Base-by-base conservation (phyloP, 2,113 vertebrate species). In the Oryzias curvinotus region DNA sequence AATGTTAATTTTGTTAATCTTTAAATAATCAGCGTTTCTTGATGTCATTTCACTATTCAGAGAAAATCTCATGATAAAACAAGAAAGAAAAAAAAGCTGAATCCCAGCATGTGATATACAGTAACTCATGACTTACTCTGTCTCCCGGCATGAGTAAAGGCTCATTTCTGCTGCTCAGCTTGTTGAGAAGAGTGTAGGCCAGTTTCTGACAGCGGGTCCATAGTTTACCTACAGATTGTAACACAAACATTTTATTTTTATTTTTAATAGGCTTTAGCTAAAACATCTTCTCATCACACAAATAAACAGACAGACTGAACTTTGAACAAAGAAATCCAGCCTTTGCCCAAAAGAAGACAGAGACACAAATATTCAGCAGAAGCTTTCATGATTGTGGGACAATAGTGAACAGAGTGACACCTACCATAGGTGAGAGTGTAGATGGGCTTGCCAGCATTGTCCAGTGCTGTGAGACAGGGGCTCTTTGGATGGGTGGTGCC, bases 201-300 rank as follows among this genome's bases (percentile, higher is more conserved):
- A 98, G 89, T 80, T 98, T 98, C 88, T 96, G 91, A 87, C 97
- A 95, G 75, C 95, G 94, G 56, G 93, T 98, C 97, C 97, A 98
- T 25, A 98, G 91, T 84, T 98, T 98, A 64, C 96, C 96, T 98
- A 47, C 18, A 68, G 15, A 50, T 45, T 41, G 52, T 18, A 57
- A 75, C 6, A 60, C 17, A 57, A 6, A 70, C 7, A 5, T 19
- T 57, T 17, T 68, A 53, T 19, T 5, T 63, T 50, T 50, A 3
- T 15, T 17, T 15, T 15, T 6, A 46, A 44, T 4, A 45, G 8
- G 44, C 44, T 45, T 16, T 17, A 45, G 4, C 14, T 45, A 17
- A 14, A 16, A 17, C 44, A 5, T 5, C 1, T 25, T 17, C 12
- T 28, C 4, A 4, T 13, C 25, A 30, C 7, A 30, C 28, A 30